A percentile compares a stretch with the other conserved stretches of the same genome.
Conservation (phyloP, 2,113 vertebrate species). For the Stercorarius parasiticus region DNA sequence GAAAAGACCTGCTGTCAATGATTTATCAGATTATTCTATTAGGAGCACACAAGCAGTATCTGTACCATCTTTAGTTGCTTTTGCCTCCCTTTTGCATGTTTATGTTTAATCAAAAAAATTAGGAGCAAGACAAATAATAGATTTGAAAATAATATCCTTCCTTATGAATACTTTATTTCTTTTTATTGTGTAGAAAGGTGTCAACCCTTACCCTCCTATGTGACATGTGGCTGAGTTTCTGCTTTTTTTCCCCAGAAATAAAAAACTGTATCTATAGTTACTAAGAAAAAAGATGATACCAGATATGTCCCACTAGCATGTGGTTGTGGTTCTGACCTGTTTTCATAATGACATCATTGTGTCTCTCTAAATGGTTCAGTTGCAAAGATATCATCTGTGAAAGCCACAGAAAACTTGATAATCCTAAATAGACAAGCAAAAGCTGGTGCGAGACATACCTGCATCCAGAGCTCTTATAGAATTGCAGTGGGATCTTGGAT, state of each 20-base stretch:
- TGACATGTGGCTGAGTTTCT: background rate
- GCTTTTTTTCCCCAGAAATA: background rate
- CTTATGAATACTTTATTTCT: background rate
- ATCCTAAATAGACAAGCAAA: background rate
- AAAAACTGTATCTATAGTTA: conserved; percentile 3
- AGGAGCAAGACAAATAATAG: background rate
- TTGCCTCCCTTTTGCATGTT: background rate
- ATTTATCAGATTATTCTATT: background rate
- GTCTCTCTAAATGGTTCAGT: conserved; percentile 21
- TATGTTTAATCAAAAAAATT: background rate
- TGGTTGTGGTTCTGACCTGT: conserved; percentile 31
- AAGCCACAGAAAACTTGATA: background rate
- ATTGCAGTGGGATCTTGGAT: background rate
- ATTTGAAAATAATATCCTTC: background rate
- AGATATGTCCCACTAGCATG: background rate
- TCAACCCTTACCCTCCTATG: background rate
- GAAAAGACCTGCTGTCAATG: background rate
- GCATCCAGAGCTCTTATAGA: background rate
- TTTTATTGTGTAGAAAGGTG: background rate
- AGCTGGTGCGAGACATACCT: background rate
- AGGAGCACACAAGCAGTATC: background rate
- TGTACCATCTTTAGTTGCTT: background rate
- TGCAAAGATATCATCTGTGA: background rate
- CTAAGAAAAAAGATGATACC: background rate
- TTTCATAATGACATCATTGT: conserved; percentile 43